Evolutionary conservation across 2,113 vertebrate species (phyloP).

Genomic region (Microtus ochrogaster): DNA sequence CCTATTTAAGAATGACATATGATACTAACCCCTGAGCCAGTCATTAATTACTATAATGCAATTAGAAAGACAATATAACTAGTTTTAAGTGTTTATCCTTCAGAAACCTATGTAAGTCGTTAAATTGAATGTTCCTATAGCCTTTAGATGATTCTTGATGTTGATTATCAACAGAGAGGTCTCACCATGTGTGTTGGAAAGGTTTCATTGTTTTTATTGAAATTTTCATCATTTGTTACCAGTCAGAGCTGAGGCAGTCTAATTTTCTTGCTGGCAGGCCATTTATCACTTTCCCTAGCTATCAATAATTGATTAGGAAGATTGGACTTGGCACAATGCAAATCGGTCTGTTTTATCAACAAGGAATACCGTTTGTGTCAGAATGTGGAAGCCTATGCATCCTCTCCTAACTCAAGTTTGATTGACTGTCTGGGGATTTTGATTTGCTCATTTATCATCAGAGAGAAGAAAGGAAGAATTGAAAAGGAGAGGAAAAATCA

Average conservation of each 20-base stretch:
- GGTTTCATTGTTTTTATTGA: slow-evolving; percentile 66
- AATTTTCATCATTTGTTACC: slow-evolving; percentile 54
- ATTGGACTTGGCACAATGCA: slow-evolving; percentile 75
- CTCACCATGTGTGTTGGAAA: slow-evolving; percentile 31
- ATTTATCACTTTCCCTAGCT: slow-evolving; percentile 78
- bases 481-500: not conserved
- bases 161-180: slow-evolving; percentile 44
- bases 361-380: slow-evolving; percentile 63
- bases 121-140: slow-evolving; percentile 25
- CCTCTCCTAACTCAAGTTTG: slow-evolving; percentile 27
- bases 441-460: not conserved
- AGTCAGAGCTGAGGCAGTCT: slow-evolving; percentile 49
- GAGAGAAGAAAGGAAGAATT: not conserved
- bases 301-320: slow-evolving; percentile 83
- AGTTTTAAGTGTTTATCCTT: slow-evolving; percentile 54
- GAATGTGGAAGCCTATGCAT: slow-evolving; percentile 16
- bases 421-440: slow-evolving; percentile 18
- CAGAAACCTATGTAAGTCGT: not conserved
- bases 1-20: not conserved
- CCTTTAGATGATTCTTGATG: slow-evolving; percentile 28
- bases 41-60: slow-evolving; percentile 1
- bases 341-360: slow-evolving; percentile 76
- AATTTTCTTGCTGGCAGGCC: slow-evolving; percentile 69
- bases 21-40: not conserved
- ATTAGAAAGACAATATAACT: not conserved